Conservation (phyloP, 2,888 invertebrate genomes). For the Hirtodrosophila confusa region DNA sequence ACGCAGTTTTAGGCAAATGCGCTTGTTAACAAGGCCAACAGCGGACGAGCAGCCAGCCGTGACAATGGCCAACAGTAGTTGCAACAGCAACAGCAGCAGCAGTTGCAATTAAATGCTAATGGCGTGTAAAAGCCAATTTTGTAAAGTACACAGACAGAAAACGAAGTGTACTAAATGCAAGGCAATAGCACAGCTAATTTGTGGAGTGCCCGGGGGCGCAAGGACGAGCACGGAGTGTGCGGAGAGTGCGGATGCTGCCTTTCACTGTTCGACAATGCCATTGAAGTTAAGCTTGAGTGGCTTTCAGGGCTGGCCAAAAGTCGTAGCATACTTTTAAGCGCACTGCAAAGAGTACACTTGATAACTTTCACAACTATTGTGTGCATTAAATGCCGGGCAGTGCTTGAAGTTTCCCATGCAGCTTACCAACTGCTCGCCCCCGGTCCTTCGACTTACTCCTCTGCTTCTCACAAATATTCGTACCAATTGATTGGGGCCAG, state of each 20-base stretch:
- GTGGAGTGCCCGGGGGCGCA: conserved; percentile 30
- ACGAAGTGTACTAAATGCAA: conserved; percentile 63
- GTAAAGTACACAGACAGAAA: conserved; percentile 70
- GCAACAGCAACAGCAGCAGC: conserved; percentile 13
- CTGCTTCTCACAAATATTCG: too few relatives aligned
- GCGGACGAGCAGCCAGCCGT: conserved; percentile 22
- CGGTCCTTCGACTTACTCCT: too few relatives aligned
- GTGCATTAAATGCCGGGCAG: conserved; percentile 9
- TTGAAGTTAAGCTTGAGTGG: conserved; percentile 63
- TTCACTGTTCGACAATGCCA: conserved; percentile 38
- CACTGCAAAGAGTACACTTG: conserved; percentile 29
- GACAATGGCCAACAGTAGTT: conserved; percentile 16
- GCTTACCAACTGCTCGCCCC: too few relatives aligned
- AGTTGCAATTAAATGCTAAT: conserved; percentile 78
- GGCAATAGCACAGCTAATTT: conserved; percentile 71
- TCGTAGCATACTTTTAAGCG: conserved; percentile 49
- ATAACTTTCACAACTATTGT: conserved; percentile 53
- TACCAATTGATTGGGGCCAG: conserved; percentile 38
- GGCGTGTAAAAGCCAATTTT: conserved; percentile 79
- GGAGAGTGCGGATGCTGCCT: not conserved
- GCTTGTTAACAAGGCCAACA: conserved; percentile 68
- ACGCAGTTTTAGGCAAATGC: conserved; percentile 64
- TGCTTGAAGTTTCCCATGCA: too few relatives aligned
- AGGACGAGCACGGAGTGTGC: not conserved
- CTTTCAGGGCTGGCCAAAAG: conserved; percentile 56